Evolutionary conservation across 2,888 invertebrate species (phyloP), one percentile per base, ranked within the genome.

Genomic region (Cataglyphis livida): DNA sequence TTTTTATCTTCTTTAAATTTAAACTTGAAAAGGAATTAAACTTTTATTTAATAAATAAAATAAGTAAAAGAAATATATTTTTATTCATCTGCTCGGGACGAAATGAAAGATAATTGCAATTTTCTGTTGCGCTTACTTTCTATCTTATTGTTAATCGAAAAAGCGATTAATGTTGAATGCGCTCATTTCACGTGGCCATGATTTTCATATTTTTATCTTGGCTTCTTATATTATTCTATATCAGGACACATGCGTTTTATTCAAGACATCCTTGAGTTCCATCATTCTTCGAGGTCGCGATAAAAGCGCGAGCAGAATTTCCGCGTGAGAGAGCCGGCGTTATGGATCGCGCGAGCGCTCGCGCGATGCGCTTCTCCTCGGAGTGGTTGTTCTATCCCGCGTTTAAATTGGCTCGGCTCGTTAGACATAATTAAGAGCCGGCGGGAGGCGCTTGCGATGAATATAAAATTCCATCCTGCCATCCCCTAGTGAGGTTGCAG

Each of bases 351-450:
- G 82, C 66, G 82, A 76, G 64, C 64, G 25, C 66, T 32, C 76
- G 54, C 76, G 54, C 79, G 48, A 59, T 21, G 79, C 32, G 78
- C 54, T 44, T 18, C 44, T 61, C 25, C 35, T 61, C 57, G 70
- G 41, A 41, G n/a, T 44, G 25, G 35, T 32, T 70, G 32, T 61
- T 81, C 66, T 38, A 62, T 75, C 54, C 68, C 41, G 71, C 64
- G 73, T 71, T 70, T 76, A 82, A 84, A 84, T 82, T 82, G 65
- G 76, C 82, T 84, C 41, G 59, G 59, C 70, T 84, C 71, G 84
- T 76, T 82, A 76, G 65, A 66, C 44, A 32, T 79, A 85, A 79
- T 64, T 70, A 83, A 83, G 82, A 70, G 83, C 21, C 62, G 38
- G 70, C 62, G 35, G 62, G 79, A 73, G 48, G 54, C 38, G 64